Evolutionary conservation across 53 echinoderm and acorn worm species (phyloP).

Genomic region (Hippasteria phrygiana): DNA sequence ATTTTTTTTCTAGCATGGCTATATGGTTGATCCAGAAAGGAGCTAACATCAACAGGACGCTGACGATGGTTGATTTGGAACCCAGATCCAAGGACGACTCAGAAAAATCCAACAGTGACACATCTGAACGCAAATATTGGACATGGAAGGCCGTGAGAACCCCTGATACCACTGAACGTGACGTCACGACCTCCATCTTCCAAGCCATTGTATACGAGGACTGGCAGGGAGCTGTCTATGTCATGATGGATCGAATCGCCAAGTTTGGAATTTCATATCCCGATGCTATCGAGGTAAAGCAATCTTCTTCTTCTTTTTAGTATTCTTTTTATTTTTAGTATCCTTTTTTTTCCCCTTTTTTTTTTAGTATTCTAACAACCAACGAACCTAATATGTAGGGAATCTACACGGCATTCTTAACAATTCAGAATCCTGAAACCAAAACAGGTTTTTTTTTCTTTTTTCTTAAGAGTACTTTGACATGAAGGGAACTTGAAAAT

Average conservation of each 20-base stretch:
- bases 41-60: constrained; percentile 69
- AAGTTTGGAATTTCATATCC: constrained; percentile 72
- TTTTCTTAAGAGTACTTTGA: too few relatives aligned
- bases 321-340: background rate
- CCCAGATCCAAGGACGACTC: background rate
- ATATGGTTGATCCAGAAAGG: constrained; percentile 77
- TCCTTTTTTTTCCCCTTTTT: too few relatives aligned
- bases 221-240: constrained; percentile 90
- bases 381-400: too few relatives aligned
- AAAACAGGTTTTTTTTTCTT: too few relatives aligned
- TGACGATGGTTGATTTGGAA: constrained; percentile 25
- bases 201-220: constrained; percentile 73
- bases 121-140: constrained; percentile 70
- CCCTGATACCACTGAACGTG: constrained; percentile 19
- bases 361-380: too few relatives aligned
- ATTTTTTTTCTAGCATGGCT: constrained; percentile 39
- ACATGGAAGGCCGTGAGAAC: constrained; percentile 77
- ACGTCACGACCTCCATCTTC: constrained; percentile 66
- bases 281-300: constrained; percentile 71
- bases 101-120: too few relatives aligned
- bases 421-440: too few relatives aligned
- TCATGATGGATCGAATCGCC: constrained; percentile 85
- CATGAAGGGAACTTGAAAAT: too few relatives aligned
- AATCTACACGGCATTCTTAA: too few relatives aligned
- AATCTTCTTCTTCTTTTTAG: background rate